Base-by-base conservation (phyloP, 2,888 invertebrate genomes). In the Ormyrus rosae region DNA sequence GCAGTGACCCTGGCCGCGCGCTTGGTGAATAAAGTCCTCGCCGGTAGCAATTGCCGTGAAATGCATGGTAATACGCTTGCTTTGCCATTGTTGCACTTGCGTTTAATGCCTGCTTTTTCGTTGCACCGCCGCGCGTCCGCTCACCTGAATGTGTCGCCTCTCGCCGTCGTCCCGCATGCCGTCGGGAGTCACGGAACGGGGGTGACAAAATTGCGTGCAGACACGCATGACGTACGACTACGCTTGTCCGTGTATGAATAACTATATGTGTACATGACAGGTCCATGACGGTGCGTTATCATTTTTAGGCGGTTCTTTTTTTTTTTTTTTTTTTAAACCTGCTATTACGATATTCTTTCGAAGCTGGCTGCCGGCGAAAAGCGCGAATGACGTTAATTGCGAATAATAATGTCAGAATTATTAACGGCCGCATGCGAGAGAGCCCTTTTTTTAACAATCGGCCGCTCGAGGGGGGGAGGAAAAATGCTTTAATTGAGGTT, bases 121-220 rank as follows among this genome's bases (percentile, higher is more conserved):
- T 34, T 34, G 48, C 11, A 48, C n/a, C 34, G 34, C 60, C 58
- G 19, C 34, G 34, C 34, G 34, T 34, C 34, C 34, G 34, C 34
- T 34, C n/a, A 13, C 9, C 51, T 53, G 58, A 45, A 34, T 46
- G 10, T 3, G 48, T 13, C 48, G 34, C 34, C 11, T 48, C 48
- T 48, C 48, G 8, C 53, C 56, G 19, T 4, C 11, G 64, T 34
- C 34, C n/a, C 53, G 58, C 11, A 53, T 55, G 34, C 2, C 6
- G 51, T 10, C 34, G 70, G 60, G 48, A 68, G 76, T 80, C 68
- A 68, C 72, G 72, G 69, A 55, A 61, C 13, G 53, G 50, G 72
- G 50, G 72, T 72, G 72, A 77, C 76, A 72, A 72, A 80, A 77
- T 77, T 73, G 72, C 68, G 58, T 60, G 63, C 55, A 45, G 60